phyloP scores from a whole-genome alignment of 2,113 vertebrate species.

The Notiomystis cincta region DNA sequence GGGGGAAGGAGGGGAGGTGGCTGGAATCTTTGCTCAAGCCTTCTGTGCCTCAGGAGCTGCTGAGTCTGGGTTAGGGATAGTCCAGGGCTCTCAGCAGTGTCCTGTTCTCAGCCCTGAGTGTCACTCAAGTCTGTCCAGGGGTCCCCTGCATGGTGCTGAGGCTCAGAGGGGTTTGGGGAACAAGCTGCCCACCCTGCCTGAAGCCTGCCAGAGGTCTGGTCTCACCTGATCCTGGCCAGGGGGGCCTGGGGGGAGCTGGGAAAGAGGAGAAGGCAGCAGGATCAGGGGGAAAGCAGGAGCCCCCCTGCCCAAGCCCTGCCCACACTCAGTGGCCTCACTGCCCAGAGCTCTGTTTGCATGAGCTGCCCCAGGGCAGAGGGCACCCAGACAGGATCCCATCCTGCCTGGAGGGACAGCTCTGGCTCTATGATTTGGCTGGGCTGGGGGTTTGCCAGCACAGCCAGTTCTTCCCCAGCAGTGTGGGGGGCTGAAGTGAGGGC shows the following conservation, averaged over 20 bases:
- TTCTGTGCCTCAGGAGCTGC: background rate
- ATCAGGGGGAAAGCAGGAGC: background rate
- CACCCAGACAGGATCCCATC: background rate
- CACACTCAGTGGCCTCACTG: background rate
- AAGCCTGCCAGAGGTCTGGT: background rate
- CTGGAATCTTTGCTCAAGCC: background rate
- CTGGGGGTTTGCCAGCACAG: background rate
- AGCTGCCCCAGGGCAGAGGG: background rate
- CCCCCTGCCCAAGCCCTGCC: background rate
- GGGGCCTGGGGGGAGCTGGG: background rate
- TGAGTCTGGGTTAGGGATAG: background rate
- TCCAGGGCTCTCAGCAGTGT: background rate
- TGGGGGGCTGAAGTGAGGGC: accelerated
- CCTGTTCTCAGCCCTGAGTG: too few relatives aligned
- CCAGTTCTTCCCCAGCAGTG: background rate
- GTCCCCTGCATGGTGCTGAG: background rate
- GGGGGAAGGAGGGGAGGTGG: conserved; percentile 23
- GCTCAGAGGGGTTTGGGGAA: background rate
- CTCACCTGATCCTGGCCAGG: background rate
- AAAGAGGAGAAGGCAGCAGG: background rate
- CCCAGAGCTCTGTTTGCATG: background rate
- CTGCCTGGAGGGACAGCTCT: background rate
- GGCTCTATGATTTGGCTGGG: background rate
- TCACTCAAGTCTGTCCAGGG: background rate
- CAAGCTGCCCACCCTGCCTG: background rate